phyloP scores from a whole-genome alignment of 2,797 vertebrate genomes.

The Manis javanica region DNA sequence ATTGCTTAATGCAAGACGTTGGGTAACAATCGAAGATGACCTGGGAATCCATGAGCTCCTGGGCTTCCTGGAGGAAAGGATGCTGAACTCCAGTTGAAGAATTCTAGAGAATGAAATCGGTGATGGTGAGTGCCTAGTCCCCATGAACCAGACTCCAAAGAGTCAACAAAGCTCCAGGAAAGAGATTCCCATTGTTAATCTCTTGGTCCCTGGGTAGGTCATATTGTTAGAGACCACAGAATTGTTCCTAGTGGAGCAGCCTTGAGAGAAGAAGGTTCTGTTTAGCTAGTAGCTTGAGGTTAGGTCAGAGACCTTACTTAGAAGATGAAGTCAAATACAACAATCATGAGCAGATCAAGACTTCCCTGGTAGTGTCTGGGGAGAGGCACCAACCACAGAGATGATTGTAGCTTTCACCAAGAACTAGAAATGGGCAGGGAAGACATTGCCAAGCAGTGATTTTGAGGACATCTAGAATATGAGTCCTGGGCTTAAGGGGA shows the following conservation, averaged over 20 bases:
- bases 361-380: background rate
- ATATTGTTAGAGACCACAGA: background rate
- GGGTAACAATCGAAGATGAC: background rate
- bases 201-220: background rate
- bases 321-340: constrained; percentile 31
- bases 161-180: background rate
- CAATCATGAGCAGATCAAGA: background rate
- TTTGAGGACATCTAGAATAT: constrained; percentile 17
- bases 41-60: background rate
- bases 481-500: background rate
- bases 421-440: constrained; percentile 22
- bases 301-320: background rate
- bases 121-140: background rate
- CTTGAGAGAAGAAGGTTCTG: constrained; percentile 29
- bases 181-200: background rate
- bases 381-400: background rate
- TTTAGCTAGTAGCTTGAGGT: constrained; percentile 31
- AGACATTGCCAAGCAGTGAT: background rate
- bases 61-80: constrained; percentile 2
- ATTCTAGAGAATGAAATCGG: background rate
- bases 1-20: constrained; percentile 13
- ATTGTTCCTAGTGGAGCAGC: background rate
- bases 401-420: constrained; percentile 3
- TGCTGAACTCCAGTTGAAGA: constrained; percentile 46
- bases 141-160: background rate